Conservation (phyloP, 2,888 invertebrate species). For the Trilocha varians region DNA sequence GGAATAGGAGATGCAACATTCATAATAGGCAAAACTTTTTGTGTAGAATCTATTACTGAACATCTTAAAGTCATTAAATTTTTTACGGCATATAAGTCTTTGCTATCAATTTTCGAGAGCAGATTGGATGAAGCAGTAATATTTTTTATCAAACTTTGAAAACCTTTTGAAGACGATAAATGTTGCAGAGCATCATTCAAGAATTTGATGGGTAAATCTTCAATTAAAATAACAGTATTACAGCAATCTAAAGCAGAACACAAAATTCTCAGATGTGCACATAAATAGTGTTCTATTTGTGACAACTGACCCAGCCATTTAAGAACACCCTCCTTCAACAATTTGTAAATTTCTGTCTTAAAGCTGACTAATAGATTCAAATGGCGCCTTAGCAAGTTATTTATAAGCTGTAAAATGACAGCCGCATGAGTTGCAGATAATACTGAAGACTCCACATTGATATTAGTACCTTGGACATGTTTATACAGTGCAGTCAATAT, state of each 20-base stretch:
- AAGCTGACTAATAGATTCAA: slow-evolving; percentile 28
- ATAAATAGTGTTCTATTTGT: slow-evolving; percentile 49
- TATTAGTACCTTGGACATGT: slow-evolving; percentile 72
- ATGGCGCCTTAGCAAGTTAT: slow-evolving; percentile 35
- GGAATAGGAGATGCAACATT: slow-evolving; percentile 49
- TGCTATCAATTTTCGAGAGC: slow-evolving; percentile 45
- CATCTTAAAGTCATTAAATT: slow-evolving; percentile 49
- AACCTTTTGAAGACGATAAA: slow-evolving; percentile 58
- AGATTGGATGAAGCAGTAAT: slow-evolving; percentile 52
- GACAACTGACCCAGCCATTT: slow-evolving; percentile 67
- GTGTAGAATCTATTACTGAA: slow-evolving; percentile 38
- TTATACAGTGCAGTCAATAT: slow-evolving; percentile 71
- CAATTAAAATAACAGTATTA: slow-evolving; percentile 37
- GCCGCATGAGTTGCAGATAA: slow-evolving; percentile 73
- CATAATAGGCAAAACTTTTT: slow-evolving; percentile 53
- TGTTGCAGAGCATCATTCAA: slow-evolving; percentile 37
- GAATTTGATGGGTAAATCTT: slow-evolving; percentile 37
- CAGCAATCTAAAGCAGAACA: slow-evolving; percentile 54
- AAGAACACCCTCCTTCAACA: slow-evolving; percentile 49
- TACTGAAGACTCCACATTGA: slow-evolving; percentile 54
- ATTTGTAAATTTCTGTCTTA: slow-evolving; percentile 48
- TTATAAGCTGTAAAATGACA: slow-evolving; percentile 64
- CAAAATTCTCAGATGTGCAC: slow-evolving; percentile 50
- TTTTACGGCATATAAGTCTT: slow-evolving; percentile 38
- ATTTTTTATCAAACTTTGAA: slow-evolving; percentile 50